phyloP scores from a whole-genome alignment of 2,113 vertebrate species.

The Laticauda colubrina region DNA sequence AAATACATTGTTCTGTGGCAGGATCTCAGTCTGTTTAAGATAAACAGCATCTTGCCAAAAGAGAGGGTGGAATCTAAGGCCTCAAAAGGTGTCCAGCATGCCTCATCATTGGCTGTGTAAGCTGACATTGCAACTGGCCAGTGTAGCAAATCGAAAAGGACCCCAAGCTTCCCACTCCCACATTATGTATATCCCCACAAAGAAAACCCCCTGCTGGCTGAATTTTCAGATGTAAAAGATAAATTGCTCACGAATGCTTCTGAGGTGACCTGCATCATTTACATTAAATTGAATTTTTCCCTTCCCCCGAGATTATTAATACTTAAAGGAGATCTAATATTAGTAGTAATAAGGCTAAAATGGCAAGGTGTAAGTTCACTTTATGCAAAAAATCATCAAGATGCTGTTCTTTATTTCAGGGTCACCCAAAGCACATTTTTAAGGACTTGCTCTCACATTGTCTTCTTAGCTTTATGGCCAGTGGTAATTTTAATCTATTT shows the following conservation, averaged over 20 bases:
- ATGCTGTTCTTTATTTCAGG: neutral
- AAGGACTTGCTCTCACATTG: neutral
- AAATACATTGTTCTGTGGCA: neutral
- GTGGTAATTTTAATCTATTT: neutral
- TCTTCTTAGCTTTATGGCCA: neutral
- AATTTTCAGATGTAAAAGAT: neutral
- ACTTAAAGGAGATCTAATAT: neutral
- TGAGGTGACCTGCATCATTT: neutral
- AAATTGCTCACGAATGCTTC: neutral
- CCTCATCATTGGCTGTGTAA: neutral
- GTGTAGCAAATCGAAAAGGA: neutral
- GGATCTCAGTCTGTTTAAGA: neutral
- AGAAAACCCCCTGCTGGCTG: neutral
- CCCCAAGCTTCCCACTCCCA: neutral
- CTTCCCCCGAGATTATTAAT: accelerated
- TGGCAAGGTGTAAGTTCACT: neutral
- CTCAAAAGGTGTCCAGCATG: neutral
- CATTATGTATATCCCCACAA: neutral
- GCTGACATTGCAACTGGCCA: neutral
- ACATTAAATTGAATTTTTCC: neutral
- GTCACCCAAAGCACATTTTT: neutral
- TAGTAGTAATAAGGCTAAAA: accelerated
- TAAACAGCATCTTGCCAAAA: neutral
- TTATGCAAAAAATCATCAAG: neutral
- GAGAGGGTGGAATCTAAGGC: neutral